phyloP scores from a whole-genome alignment of 1,140 invertebrate species.

The Cephus cinctus region DNA sequence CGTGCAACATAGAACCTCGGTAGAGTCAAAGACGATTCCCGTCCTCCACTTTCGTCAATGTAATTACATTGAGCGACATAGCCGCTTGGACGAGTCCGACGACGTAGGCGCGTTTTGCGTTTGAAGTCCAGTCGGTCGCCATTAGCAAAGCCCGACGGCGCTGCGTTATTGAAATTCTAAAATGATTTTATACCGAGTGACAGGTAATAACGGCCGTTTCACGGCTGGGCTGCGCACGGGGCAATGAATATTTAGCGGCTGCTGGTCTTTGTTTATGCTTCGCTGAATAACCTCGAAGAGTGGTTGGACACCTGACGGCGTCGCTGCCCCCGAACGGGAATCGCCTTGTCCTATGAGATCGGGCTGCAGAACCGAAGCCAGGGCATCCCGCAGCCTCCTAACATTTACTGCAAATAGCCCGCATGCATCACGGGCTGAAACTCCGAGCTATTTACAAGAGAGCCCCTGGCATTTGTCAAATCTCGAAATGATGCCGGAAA shows the following conservation, averaged over 20 bases:
- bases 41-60: slow-evolving; percentile 48
- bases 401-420: slow-evolving; percentile 4
- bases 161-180: slow-evolving; percentile 46
- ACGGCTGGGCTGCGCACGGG: slow-evolving; percentile 23
- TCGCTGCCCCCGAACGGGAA: too few species aligned
- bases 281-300: background rate
- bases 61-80: slow-evolving; percentile 40
- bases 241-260: slow-evolving; percentile 26
- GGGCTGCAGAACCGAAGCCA: background rate
- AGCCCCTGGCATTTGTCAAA: background rate
- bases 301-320: too few species aligned
- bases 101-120: slow-evolving; percentile 38
- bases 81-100: slow-evolving; percentile 12
- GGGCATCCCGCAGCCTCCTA: background rate
- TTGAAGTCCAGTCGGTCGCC: slow-evolving; percentile 45
- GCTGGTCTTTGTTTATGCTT: background rate
- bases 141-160: slow-evolving; percentile 28
- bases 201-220: slow-evolving; percentile 48
- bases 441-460: slow-evolving; percentile 1
- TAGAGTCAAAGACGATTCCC: slow-evolving; percentile 45
- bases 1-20: slow-evolving; percentile 47
- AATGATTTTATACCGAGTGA: slow-evolving; percentile 52
- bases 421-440: slow-evolving; percentile 4
- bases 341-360: too few species aligned
- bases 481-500: slow-evolving; percentile 7